A percentile compares a stretch with the other conserved stretches of the same genome.
Evolutionary conservation across 1,140 invertebrate genomes (phyloP).

Genomic region (Brachionus rubens): DNA sequence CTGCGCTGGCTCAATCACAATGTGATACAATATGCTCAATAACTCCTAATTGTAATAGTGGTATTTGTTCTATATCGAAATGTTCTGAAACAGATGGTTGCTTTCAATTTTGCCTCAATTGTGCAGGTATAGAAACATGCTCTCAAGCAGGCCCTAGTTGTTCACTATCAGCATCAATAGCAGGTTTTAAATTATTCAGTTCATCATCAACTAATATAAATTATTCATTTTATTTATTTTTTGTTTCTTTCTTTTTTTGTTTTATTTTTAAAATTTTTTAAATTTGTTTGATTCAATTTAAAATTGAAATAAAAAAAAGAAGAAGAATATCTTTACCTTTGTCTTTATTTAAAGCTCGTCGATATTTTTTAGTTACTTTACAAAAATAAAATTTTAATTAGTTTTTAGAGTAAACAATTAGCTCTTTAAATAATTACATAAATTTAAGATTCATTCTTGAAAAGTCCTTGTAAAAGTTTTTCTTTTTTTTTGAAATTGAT

Average conservation of each 20-base stretch:
- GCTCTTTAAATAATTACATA: too few species aligned
- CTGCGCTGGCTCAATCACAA: neutral
- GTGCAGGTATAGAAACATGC: slow-evolving; percentile 17
- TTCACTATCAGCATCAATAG: slow-evolving; percentile 13
- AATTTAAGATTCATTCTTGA: too few species aligned
- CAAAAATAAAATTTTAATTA: too few species aligned
- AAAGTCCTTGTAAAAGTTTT: too few species aligned
- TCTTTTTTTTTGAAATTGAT: too few species aligned
- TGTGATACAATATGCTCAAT: slow-evolving; percentile 43
- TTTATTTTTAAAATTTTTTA: neutral
- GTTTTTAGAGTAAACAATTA: too few species aligned
- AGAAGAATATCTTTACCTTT: too few species aligned
- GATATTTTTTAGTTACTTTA: too few species aligned
- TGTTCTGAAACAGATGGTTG: slow-evolving; percentile 18
- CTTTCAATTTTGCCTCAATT: slow-evolving; percentile 18
- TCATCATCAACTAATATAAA: neutral
- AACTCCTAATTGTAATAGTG: slow-evolving; percentile 17
- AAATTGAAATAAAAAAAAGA: too few species aligned
- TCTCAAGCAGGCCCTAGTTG: neutral
- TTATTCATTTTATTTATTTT: neutral
- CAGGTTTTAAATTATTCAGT: slow-evolving; percentile 6
- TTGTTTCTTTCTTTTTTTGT: neutral
- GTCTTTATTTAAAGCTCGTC: too few species aligned
- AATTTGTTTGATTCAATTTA: too few species aligned
- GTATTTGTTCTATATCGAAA: slow-evolving; percentile 15